These are phyloP conservation scores for Leptinotarsa haldemani DNA, from an alignment of 2,888 invertebrate genomes.

Conservation along the genomic window DNA sequence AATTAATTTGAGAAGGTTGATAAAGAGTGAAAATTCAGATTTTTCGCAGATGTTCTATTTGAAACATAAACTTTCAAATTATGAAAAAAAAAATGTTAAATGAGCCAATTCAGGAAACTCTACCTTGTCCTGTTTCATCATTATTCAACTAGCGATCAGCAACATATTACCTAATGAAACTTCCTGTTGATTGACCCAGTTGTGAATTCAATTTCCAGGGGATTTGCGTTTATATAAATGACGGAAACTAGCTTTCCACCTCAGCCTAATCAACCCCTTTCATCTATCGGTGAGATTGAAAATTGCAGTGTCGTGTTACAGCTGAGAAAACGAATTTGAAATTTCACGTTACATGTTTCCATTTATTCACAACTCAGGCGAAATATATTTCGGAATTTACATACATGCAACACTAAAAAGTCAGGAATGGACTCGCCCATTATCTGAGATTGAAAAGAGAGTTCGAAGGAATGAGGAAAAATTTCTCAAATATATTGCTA, in stretches of 20 bases:
- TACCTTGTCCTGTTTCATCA: background rate
- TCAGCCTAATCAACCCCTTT: background rate
- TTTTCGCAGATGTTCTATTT: no score
- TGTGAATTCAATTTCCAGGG: background rate
- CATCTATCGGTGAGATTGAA: constrained; percentile 6
- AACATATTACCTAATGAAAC: background rate
- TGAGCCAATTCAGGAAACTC: no score
- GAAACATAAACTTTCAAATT: no score
- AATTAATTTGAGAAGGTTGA: no score
- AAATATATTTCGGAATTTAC: background rate
- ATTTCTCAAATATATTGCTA: background rate
- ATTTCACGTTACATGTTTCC: constrained; percentile 8
- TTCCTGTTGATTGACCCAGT: constrained; percentile 12
- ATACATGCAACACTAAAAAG: background rate
- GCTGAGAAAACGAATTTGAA: background rate
- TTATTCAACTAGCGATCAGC: background rate
- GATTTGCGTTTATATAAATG: constrained; percentile 9
- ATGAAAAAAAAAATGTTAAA: no score
- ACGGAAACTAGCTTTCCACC: constrained; percentile 14
- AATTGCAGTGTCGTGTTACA: constrained; percentile 15
- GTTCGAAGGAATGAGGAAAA: background rate
- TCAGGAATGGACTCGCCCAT: background rate
- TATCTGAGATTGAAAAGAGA: background rate
- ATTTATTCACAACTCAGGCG: background rate
- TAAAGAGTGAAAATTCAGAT: no score